Evolutionary conservation across 1,140 invertebrate species (phyloP), one percentile per base, ranked within the genome.

Genomic region (Leptopilina clavipes): DNA sequence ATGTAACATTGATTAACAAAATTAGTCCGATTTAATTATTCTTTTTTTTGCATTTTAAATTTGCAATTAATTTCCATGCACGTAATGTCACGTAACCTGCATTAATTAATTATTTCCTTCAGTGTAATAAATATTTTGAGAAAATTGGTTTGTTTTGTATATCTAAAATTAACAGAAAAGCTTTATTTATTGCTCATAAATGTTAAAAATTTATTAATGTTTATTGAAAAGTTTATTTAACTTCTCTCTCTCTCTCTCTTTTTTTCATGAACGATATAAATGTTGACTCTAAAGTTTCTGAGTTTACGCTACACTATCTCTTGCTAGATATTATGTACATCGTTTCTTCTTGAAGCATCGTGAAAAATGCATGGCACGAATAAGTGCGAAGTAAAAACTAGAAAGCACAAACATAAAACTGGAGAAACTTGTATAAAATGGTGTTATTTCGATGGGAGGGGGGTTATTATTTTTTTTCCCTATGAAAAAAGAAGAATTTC

Each of bases 311-410:
- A 19, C 18, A 12, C 19, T 59, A 25, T 59, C 22, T 31, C 11
- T 12, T 59, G 22, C 22, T 11, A 25, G 18, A 19, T 14, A 25
- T 59, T 59, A 59, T 59, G 56, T 59, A 25, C 22, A 11, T 25
- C 22, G 19, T 59, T 59, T 19, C 19, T 5, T 40, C 12, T 2
- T 59, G 9, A 25, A 59, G 56, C 19, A 25, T 59, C 56, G 22
- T 59, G 22, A 59, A 59, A 59, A 59, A 59, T 59, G 22, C 19
- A 59, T 25, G 25, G 9, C 56, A 22, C 12, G 19, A 19, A 18
- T 12, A 25, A 59, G 12, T 59, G 19, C 9, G 56, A 59, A 59
- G 56, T 14, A 59, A 59, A 59, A 59, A 59, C 56, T 59, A 59
- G 56, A 59, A 19, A 25, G 19, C 10, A 19, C 12, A 59, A 59